These are phyloP conservation scores for Nemapogon koenigi DNA, from an alignment of 2,888 invertebrate species.

Conservation along the genomic window DNA sequence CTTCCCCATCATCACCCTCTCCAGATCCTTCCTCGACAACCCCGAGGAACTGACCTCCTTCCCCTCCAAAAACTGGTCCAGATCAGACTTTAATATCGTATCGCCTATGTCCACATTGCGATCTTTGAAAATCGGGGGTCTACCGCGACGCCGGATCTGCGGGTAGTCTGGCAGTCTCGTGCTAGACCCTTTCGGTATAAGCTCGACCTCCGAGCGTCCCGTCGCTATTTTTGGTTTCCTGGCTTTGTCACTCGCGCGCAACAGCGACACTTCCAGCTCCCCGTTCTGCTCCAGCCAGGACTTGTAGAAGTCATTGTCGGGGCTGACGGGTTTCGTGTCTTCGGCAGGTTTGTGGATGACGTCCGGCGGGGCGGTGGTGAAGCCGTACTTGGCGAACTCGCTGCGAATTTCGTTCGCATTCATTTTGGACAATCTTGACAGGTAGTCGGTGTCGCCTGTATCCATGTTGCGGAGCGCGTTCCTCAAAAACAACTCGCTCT, in stretches of 20 bases:
- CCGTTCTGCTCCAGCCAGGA: slow-evolving; percentile 58
- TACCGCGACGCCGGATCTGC: slow-evolving; percentile 36
- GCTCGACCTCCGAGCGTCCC: slow-evolving; percentile 46
- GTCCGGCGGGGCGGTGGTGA: slow-evolving; percentile 27
- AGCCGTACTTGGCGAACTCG: slow-evolving; percentile 50
- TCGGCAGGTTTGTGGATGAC: slow-evolving; percentile 27
- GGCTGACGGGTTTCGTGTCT: slow-evolving; percentile 21
- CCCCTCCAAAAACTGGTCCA: slow-evolving; percentile 57
- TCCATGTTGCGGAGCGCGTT: slow-evolving; percentile 43
- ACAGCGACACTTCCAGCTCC: slow-evolving; percentile 50
- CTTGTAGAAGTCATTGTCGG: slow-evolving; percentile 54
- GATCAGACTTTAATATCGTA: slow-evolving; percentile 50
- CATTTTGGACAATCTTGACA: slow-evolving; percentile 45
- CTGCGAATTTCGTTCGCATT: slow-evolving; percentile 42
- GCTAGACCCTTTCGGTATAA: slow-evolving; percentile 34
- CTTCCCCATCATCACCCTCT: slow-evolving; percentile 60
- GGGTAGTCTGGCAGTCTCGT: slow-evolving; percentile 40
- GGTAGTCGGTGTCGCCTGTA: slow-evolving; percentile 43
- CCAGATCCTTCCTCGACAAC: slow-evolving; percentile 50
- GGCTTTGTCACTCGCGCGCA: slow-evolving; percentile 36
- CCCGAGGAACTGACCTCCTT: slow-evolving; percentile 58
- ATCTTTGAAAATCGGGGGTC: slow-evolving; percentile 54
- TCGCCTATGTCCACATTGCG: slow-evolving; percentile 51
- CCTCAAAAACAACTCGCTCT: slow-evolving; percentile 50
- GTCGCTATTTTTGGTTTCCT: slow-evolving; percentile 30